phyloP scores from a whole-genome alignment of 2,888 invertebrate genomes.

The Pandemis heparana region DNA sequence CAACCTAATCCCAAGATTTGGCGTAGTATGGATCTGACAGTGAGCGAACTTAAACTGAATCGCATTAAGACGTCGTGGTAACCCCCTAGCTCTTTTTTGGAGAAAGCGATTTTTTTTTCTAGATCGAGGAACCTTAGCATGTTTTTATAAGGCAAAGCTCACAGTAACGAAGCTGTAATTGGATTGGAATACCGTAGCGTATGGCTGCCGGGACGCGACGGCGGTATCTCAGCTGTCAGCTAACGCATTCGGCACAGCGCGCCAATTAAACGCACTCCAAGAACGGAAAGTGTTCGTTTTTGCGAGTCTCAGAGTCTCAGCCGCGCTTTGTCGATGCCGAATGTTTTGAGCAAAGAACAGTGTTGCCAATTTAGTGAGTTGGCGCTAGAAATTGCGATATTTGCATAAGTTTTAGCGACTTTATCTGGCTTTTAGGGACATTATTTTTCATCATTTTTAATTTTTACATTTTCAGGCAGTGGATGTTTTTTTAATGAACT shows the following conservation, averaged over 20 bases:
- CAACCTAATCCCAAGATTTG: too few relatives aligned
- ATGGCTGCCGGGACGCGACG: constrained; percentile 32
- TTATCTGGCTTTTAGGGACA: too few relatives aligned
- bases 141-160: constrained; percentile 15
- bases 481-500: too few relatives aligned
- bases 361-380: too few relatives aligned
- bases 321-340: constrained; percentile 73
- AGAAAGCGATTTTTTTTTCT: background rate
- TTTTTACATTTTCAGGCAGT: too few relatives aligned
- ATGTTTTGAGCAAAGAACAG: constrained; percentile 63
- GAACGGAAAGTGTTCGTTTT: constrained; percentile 70
- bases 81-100: too few relatives aligned
- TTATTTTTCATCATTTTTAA: too few relatives aligned
- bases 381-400: too few relatives aligned
- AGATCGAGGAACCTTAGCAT: background rate
- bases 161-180: constrained; percentile 29
- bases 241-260: constrained; percentile 51
- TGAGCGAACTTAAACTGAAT: too few relatives aligned
- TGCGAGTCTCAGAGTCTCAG: constrained; percentile 56
- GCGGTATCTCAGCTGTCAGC: constrained; percentile 45
- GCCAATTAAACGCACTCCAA: constrained; percentile 74
- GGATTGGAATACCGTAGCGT: constrained; percentile 39
- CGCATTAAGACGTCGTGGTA: too few relatives aligned
- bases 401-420: too few relatives aligned
- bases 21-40: too few relatives aligned